phyloP scores from a whole-genome alignment of 37 sponge, comb jelly and placozoan species.

The Beroe ovata region DNA sequence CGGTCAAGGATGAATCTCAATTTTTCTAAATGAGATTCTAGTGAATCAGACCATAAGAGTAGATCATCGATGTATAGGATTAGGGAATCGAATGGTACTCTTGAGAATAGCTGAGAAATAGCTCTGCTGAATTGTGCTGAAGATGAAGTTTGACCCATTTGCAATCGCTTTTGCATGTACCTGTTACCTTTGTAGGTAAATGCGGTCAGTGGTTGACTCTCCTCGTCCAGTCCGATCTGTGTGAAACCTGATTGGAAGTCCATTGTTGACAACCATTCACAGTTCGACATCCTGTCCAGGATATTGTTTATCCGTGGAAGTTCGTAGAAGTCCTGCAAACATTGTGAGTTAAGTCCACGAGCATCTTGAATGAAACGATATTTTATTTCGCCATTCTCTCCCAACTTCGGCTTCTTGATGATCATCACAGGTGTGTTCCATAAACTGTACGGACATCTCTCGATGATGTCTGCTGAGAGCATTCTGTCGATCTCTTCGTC shows the following conservation, averaged over 20 bases:
- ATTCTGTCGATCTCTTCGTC: constrained; percentile 39
- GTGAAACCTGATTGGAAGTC: constrained; percentile 16
- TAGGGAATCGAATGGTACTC: neutral
- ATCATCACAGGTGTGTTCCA: constrained; percentile 19
- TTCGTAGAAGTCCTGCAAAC: constrained; percentile 14
- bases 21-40: neutral
- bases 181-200: neutral
- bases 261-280: constrained; percentile 40
- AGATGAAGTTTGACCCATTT: neutral
- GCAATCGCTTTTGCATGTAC: constrained; percentile 46
- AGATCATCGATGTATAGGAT: constrained; percentile 25
- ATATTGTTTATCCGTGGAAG: constrained; percentile 36
- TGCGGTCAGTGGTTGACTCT: neutral
- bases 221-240: neutral
- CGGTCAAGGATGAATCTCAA: constrained; percentile 32
- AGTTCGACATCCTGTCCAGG: constrained; percentile 52
- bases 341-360: neutral
- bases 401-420: constrained; percentile 1
- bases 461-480: constrained; percentile 1
- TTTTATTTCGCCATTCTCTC: neutral
- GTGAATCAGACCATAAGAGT: neutral
- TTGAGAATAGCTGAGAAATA: neutral
- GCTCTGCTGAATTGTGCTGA: neutral
- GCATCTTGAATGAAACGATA: constrained; percentile 36
- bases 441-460: constrained; percentile 1